phyloP scores from a whole-genome alignment of 1,140 invertebrate species.

The Penaeus chinensis region DNA sequence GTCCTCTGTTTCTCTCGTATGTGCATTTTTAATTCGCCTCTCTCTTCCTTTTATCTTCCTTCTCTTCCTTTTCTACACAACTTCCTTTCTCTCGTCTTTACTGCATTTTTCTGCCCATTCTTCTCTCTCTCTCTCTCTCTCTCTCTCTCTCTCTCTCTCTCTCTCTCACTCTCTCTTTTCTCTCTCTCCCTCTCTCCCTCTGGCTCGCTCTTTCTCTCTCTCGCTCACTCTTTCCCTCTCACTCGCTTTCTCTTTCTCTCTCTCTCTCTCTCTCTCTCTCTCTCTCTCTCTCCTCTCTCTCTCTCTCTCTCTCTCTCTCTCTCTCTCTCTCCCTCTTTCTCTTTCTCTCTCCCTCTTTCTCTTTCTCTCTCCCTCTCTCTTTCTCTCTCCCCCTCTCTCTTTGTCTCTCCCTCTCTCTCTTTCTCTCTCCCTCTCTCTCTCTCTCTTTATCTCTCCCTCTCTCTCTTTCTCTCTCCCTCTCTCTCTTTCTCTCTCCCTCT shows the following conservation, averaged over 20 bases:
- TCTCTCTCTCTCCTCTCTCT: too few species aligned
- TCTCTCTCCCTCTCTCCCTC: background rate
- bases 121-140: background rate
- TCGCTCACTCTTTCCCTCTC: rapidly evolving
- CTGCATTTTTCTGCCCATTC: background rate
- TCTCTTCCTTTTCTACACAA: background rate
- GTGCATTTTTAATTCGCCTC: background rate
- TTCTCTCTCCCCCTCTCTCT: background rate
- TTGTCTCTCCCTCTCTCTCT: background rate
- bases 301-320: too few species aligned
- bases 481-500: background rate
- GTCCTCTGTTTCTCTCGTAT: background rate
- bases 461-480: background rate
- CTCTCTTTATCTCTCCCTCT: background rate
- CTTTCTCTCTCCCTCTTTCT: too few species aligned
- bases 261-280: too few species aligned
- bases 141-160: too few species aligned
- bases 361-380: too few species aligned
- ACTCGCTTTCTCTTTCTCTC: too few species aligned
- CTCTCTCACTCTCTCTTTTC: background rate
- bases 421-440: background rate
- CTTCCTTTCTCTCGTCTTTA: background rate
- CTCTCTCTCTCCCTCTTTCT: too few species aligned
- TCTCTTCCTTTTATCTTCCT: background rate
- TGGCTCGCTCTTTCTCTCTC: background rate